Evolutionary conservation across 2,888 invertebrate species (phyloP).

Genomic region (Scaptomyza parva): DNA sequence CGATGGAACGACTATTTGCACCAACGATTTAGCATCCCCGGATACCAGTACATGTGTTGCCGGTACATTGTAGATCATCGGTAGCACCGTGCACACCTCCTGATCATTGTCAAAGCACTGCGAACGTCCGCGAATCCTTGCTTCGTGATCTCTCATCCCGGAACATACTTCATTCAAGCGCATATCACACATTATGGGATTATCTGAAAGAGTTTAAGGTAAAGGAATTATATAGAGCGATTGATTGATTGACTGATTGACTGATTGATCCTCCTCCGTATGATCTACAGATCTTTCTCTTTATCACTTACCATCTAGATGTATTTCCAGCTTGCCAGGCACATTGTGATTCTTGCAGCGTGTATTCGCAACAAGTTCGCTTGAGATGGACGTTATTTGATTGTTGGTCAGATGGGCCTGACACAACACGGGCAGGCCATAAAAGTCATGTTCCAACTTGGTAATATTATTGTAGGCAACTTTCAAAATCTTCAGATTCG

Average conservation of each 20-base stretch:
- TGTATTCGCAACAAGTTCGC: slow-evolving; percentile 92
- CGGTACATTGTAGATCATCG: slow-evolving; percentile 80
- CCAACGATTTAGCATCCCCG: slow-evolving; percentile 73
- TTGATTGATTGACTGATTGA: too few species aligned
- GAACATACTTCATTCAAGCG: slow-evolving; percentile 88
- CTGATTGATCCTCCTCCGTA: too few species aligned
- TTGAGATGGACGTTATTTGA: slow-evolving; percentile 89
- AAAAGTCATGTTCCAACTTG: slow-evolving; percentile 91
- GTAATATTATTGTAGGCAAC: slow-evolving; percentile 92
- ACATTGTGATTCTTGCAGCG: slow-evolving; percentile 92
- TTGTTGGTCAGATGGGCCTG: slow-evolving; percentile 92
- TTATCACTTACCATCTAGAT: slow-evolving; percentile 89
- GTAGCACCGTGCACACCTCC: slow-evolving; percentile 83
- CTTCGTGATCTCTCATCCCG: slow-evolving; percentile 89
- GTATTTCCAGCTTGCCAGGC: slow-evolving; percentile 88
- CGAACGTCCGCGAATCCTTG: slow-evolving; percentile 89
- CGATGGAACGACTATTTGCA: slow-evolving; percentile 82
- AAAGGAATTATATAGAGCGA: not conserved
- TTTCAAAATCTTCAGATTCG: slow-evolving; percentile 90
- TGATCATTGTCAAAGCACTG: slow-evolving; percentile 85
- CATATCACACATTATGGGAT: slow-evolving; percentile 92
- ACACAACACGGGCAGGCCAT: slow-evolving; percentile 92
- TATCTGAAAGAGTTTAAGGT: slow-evolving; percentile 86
- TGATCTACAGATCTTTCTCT: too few species aligned
- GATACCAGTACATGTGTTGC: too few species aligned